Base-by-base conservation (phyloP, 2,797 vertebrate species). In the Simalia tracyae region DNA sequence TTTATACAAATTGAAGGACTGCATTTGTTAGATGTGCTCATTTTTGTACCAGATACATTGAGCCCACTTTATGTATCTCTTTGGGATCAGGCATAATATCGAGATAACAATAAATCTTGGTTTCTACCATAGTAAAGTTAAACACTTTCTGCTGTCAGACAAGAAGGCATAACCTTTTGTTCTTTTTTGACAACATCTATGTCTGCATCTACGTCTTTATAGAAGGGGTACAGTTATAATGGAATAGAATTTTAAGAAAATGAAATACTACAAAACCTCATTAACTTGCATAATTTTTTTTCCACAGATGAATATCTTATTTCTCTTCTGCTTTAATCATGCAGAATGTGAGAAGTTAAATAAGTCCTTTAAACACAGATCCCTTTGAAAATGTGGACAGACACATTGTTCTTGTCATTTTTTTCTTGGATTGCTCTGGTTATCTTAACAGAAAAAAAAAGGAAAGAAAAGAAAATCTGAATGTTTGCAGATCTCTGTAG, bases 101-200 rank as follows among this genome's bases (percentile, higher is more conserved):
- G 81, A 68, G 4, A 11, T 28, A 89, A 86, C 19, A 26, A 92
- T 89, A 86, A 92, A 89, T 92, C 36, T 86, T 50, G 5, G 87
- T 61, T 92, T 68, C 54, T 42, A 31, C 36, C 63, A 61, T 61
- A 24, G 64, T 89, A 68, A 85, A 89, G 36, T 86, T 85, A 56
- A 92, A 86, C 60, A 17, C 12, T 92, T 89, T 92, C 36, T 72
- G 63, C 61, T 92, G n/a, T 59, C 84, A 46, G 63, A 91, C n/a
- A 91, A 36, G 36, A 15, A 89, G 54, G 2, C 54, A 59, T 81
- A 89, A 86, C 88, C 88, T 60, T 92, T 92, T 72, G 54, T 89
- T 72, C 81, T 19, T 85, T 17, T 72, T 89, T 92, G 50, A 85
- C 88, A 89, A 85, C 88, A 89, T 12, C 88, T 59, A 17, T 76